A percentile compares a stretch with the other conserved stretches of the same genome.
phyloP scores from a whole-genome alignment of 2,888 invertebrate species.

The Noctua janthina region DNA sequence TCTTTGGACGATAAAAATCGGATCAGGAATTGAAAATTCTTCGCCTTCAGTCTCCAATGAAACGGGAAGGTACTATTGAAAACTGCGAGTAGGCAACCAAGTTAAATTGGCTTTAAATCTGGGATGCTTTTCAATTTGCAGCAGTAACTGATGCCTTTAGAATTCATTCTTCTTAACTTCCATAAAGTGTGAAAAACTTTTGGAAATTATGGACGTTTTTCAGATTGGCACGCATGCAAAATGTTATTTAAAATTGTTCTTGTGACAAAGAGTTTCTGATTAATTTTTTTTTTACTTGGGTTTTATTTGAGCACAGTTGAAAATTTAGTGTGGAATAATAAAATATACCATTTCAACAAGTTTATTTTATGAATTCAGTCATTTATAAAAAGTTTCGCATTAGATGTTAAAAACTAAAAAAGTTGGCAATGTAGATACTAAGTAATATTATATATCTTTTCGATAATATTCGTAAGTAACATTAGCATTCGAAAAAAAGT shows the following conservation, averaged over 20 bases:
- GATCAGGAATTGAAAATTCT: constrained; percentile 54
- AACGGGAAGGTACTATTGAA: constrained; percentile 63
- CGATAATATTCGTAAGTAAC: no score
- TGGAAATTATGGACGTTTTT: constrained; percentile 37
- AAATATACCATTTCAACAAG: not conserved
- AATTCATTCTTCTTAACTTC: constrained; percentile 56
- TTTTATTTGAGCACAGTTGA: not conserved
- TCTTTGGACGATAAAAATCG: constrained; percentile 39
- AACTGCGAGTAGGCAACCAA: constrained; percentile 70
- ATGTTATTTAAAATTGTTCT: constrained; percentile 14
- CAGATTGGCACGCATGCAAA: constrained; percentile 26
- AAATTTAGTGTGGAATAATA: not conserved
- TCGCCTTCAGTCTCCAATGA: constrained; percentile 43
- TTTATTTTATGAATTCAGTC: not conserved
- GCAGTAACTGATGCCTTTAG: constrained; percentile 56
- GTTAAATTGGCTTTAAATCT: constrained; percentile 78
- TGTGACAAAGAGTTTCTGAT: constrained; percentile 10
- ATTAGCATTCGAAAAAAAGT: not conserved
- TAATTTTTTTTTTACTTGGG: not conserved
- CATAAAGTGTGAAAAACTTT: constrained; percentile 55
- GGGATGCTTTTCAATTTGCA: constrained; percentile 68
- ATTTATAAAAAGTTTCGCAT: not conserved
- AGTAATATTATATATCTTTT: not conserved
- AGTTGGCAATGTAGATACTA: not conserved
- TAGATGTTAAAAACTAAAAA: not conserved